Percentiles rank a stretch among this genome's conserved stretches.
Conservation (phyloP, 37 sponge, comb jelly and placozoan genomes). For the Mnemiopsis leidyi region DNA sequence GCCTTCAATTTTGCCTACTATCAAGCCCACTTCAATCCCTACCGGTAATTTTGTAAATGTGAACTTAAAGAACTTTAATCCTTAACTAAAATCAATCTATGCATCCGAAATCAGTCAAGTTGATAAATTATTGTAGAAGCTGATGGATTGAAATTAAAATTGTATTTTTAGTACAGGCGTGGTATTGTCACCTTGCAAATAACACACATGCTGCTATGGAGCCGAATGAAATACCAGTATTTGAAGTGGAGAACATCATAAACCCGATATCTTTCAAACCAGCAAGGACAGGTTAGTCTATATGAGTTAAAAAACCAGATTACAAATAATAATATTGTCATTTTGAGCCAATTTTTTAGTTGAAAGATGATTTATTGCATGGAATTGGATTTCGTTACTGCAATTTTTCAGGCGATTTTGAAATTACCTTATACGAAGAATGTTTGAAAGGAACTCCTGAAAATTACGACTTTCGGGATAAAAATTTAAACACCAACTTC, state of each 20-base stretch:
- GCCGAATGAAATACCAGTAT: conserved; percentile 4
- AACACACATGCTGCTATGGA: background rate
- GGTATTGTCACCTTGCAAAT: conserved; percentile 13
- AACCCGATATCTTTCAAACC: background rate
- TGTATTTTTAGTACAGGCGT: background rate
- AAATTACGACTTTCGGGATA: background rate
- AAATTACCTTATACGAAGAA: background rate
- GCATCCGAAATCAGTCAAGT: no score
- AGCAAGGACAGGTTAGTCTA: background rate
- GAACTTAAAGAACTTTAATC: no score
- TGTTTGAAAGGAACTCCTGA: background rate
- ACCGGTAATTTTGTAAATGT: no score
- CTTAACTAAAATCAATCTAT: no score
- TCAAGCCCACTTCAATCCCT: background rate
- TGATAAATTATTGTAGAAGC: no score
- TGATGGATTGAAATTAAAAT: no score
- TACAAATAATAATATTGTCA: no score
- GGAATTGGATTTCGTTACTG: no score
- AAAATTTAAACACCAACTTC: background rate
- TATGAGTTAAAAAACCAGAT: no score
- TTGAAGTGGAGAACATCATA: conserved; percentile 16
- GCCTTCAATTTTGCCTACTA: background rate
- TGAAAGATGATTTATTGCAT: no score
- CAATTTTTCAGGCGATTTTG: conserved; percentile 12
- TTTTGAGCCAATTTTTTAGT: no score